These are phyloP conservation scores for Thereva nobilitata DNA, from an alignment of 2,888 invertebrate genomes.

Conservation along the genomic window DNA sequence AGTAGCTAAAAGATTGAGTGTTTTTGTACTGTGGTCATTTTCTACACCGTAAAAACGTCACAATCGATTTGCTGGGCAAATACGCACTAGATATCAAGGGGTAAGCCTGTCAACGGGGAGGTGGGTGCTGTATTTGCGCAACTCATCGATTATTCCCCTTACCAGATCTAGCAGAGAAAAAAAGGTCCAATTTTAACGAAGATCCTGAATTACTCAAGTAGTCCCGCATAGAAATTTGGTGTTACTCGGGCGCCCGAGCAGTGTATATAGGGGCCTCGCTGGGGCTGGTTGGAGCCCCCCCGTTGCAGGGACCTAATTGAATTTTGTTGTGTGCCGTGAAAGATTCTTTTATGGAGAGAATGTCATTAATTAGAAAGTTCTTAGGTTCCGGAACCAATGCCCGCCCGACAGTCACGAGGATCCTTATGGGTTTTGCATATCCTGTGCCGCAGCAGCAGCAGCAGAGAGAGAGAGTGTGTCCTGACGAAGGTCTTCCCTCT, in stretches of 20 bases:
- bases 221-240: too few species aligned
- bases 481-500: neutral
- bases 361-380: neutral
- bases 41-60: conserved; percentile 16
- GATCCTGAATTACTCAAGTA: too few species aligned
- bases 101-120: neutral
- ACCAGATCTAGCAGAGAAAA: neutral
- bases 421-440: neutral
- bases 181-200: too few species aligned
- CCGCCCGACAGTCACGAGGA: neutral
- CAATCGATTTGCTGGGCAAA: conserved; percentile 38
- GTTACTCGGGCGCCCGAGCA: too few species aligned
- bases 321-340: neutral
- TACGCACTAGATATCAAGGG: conserved; percentile 22
- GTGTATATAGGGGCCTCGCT: too few species aligned
- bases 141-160: conserved; percentile 22
- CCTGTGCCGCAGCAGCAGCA: neutral
- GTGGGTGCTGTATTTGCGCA: conserved; percentile 12
- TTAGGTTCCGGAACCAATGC: neutral
- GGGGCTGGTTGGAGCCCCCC: too few species aligned
- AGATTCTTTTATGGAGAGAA: neutral
- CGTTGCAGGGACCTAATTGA: neutral
- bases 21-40: conserved; percentile 10
- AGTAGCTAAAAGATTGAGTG: conserved; percentile 4
- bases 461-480: neutral